Evolutionary conservation across 2,113 vertebrate species (phyloP), one percentile per base, ranked within the genome.

Genomic region (Crocuta crocuta): DNA sequence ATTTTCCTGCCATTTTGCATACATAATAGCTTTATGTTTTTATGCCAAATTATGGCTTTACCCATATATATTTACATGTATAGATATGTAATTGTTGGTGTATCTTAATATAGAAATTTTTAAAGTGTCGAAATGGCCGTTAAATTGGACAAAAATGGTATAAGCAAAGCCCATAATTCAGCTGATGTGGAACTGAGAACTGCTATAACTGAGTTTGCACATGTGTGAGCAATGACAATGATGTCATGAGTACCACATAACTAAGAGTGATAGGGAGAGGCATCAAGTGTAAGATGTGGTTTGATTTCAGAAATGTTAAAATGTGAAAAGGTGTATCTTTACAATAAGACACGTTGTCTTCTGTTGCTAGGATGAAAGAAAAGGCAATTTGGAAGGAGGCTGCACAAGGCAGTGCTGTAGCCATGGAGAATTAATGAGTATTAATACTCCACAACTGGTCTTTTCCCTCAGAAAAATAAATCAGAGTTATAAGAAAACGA

Each of bases 1-100:
- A 73, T 66, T 82, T 96, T 66, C 33, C 26, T 96, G 80, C 45
- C 53, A 26, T 78, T 86, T 93, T 90, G 45, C 26, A 50, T 23
- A 53, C 7, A 70, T 33, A 50, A 55, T 50, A 16, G 55, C 9
- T 76, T 88, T 66, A 43, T 89, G 55, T 89, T 66, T 85, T 95
- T 86, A 79, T 79, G 68, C n/a, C 68, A 82, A 83, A 86, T 76
- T 21, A 43, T 63, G 24, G 68, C 55, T 83, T 11, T 58, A 10
- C 70, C n/a, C 45, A 43, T 65, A 43, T 31, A 45, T 55, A 43
- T 65, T n/a, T 31, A 45, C 48, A 68, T 21, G 13, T 61, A 17
- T 48, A 70, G 23, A 87, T 71, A 61, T 86, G 50, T 58, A 63
- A 43, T 83, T 74, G 21, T 87, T 70, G 70, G 5, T 81, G 43